These are phyloP conservation scores for Taenaris catops DNA, from an alignment of 2,888 invertebrate species.

Conservation along the genomic window DNA sequence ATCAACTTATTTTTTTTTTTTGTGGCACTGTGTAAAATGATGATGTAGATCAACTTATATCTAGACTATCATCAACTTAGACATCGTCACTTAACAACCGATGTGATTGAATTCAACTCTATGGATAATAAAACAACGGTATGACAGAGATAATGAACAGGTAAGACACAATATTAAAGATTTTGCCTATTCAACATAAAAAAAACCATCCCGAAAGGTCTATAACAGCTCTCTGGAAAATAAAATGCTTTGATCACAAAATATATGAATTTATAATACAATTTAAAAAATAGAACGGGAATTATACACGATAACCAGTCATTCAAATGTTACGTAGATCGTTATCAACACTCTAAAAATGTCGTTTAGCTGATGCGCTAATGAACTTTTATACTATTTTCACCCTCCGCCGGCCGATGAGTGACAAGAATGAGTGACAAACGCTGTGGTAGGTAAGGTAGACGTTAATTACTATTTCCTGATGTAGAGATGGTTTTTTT, in stretches of 20 bases:
- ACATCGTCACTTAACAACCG: too few relatives aligned
- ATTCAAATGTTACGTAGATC: slow-evolving; percentile 19
- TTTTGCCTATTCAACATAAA: too few relatives aligned
- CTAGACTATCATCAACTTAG: too few relatives aligned
- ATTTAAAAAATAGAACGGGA: slow-evolving; percentile 9
- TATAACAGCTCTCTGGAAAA: not conserved
- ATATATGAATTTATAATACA: not conserved
- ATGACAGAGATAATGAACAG: too few relatives aligned
- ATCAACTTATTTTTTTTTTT: too few relatives aligned
- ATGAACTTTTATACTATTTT: slow-evolving; percentile 73
- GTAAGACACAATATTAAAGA: too few relatives aligned
- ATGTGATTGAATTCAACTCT: too few relatives aligned
- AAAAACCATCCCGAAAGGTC: not conserved
- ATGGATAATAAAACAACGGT: too few relatives aligned
- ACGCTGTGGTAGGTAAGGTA: slow-evolving; percentile 71
- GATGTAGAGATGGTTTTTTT: slow-evolving; percentile 36
- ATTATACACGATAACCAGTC: slow-evolving; percentile 18
- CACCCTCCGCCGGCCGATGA: slow-evolving; percentile 52
- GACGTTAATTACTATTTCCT: slow-evolving; percentile 67
- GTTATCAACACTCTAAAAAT: slow-evolving; percentile 20
- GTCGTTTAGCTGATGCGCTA: slow-evolving; percentile 49
- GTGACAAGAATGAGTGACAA: slow-evolving; percentile 61
- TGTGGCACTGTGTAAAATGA: too few relatives aligned
- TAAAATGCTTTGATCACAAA: not conserved
- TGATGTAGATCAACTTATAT: too few relatives aligned